Evolutionary conservation across 2,113 vertebrate genomes (phyloP).

Genomic region (Catharus fuscescens): DNA sequence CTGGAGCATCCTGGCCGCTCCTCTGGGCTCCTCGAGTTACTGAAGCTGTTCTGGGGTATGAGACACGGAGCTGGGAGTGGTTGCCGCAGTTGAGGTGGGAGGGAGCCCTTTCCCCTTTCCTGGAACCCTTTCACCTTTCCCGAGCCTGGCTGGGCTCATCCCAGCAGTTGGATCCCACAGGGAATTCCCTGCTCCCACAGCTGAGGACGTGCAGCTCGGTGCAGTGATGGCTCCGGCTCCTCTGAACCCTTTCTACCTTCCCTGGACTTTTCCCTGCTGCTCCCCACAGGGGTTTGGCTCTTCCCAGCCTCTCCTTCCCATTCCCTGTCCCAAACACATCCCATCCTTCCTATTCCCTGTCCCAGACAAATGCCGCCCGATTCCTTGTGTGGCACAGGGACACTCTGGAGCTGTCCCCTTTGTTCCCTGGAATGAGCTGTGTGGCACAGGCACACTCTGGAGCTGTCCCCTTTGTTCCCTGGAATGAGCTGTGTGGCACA

Average conservation of each 20-base stretch:
- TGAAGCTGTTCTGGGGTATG: accelerated
- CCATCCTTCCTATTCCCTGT: background rate
- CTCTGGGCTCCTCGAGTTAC: background rate
- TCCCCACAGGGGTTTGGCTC: background rate
- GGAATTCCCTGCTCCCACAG: background rate
- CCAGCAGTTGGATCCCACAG: background rate
- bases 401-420: too few species aligned
- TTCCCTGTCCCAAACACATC: background rate
- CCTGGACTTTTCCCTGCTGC: background rate
- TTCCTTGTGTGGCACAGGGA: background rate
- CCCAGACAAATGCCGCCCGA: too few species aligned
- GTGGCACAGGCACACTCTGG: too few species aligned
- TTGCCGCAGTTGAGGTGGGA: background rate
- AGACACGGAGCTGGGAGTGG: background rate
- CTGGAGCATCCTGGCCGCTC: background rate
- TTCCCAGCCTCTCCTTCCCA: background rate
- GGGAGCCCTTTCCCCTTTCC: too few species aligned
- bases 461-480: background rate
- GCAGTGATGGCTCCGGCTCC: background rate
- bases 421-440: background rate
- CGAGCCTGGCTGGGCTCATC: background rate
- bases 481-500: too few species aligned
- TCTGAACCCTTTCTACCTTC: background rate
- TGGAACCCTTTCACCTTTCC: background rate
- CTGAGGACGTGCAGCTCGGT: background rate